phyloP scores from a whole-genome alignment of 2,888 invertebrate species.

The Tenodera sinensis region DNA sequence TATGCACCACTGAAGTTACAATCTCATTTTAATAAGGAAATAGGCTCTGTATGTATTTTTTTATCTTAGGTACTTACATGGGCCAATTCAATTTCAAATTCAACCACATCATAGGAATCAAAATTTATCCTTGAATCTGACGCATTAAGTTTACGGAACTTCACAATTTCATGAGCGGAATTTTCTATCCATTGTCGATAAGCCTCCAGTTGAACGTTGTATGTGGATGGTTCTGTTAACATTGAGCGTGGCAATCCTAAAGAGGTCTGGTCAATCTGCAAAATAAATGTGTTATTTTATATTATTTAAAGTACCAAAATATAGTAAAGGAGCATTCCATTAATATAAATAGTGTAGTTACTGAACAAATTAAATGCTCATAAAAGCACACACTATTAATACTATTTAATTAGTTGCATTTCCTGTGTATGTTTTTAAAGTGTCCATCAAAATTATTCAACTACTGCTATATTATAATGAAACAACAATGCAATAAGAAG shows the following conservation, averaged over 20 bases:
- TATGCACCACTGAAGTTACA: too few relatives aligned
- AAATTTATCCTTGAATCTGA: conserved; percentile 30
- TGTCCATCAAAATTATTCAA: too few relatives aligned
- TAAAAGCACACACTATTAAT: too few relatives aligned
- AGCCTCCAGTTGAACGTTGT: conserved; percentile 37
- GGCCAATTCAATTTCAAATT: conserved; percentile 50
- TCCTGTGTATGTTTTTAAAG: too few relatives aligned
- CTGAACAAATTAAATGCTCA: too few relatives aligned
- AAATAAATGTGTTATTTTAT: neutral
- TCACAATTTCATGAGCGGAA: conserved; percentile 35
- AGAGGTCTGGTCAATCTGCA: conserved; percentile 40
- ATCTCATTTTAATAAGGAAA: too few relatives aligned
- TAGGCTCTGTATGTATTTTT: neutral
- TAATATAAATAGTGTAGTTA: too few relatives aligned
- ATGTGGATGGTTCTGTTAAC: conserved; percentile 37
- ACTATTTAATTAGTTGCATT: too few relatives aligned
- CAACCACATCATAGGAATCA: conserved; percentile 45
- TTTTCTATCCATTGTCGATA: conserved; percentile 36
- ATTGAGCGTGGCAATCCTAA: conserved; percentile 39
- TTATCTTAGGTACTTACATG: conserved; percentile 42
- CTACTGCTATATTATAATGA: too few relatives aligned
- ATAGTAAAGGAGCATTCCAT: neutral
- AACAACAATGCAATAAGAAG: too few relatives aligned
- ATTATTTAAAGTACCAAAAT: neutral
- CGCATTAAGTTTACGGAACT: conserved; percentile 31